Base-by-base conservation (phyloP, 2,113 vertebrate species). In the Microcebus murinus region DNA sequence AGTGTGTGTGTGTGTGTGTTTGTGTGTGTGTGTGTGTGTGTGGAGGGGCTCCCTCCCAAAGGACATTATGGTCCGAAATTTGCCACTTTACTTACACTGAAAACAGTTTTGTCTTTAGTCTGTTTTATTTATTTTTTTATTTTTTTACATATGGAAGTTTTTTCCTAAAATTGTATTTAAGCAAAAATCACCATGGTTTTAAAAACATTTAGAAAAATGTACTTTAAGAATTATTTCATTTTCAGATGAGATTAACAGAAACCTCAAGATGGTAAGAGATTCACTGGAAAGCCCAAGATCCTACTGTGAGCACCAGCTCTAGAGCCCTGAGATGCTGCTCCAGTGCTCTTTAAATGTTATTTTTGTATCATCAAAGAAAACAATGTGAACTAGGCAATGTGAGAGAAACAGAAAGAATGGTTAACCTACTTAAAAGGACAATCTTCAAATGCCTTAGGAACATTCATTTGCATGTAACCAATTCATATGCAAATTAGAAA, bases 401-500 rank as follows among this genome's bases (percentile, higher is more conserved):
- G 68, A 67, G 25, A 82, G 52, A 95, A 89, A 52, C 31, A n/a
- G 1, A 68, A 84, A 95, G 87, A 27, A 70, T 74, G 65, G 52
- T 77, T 95, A 92, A 90, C 79, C 67, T 94, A 85, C 87, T 95
- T 82, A 93, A 94, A 90, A 95, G 83, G 79, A 95, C 68, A 57
- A 94, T 84, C 74, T 92, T 39, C 68, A 89, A 90, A 39, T 92
- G 55, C 74, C 74, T 97, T 70, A 95, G 70, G 85, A 88, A 87
- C 76, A 82, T n/a, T 92, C 4, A 96, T 96, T 92, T 96, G 36
- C 59, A 95, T 87, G n/a, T 34, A 97, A 88, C 9, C 50, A 90
- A 95, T 90, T 95, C 76, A 86, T 63, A 97, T 94, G 88, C 77
- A 97, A 96, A 97, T 95, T 74, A 92, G 55, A n/a, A 83, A 88